Percentiles rank a stretch among this genome's conserved stretches.
Evolutionary conservation across 2,113 vertebrate genomes (phyloP).

Genomic region (Podarcis raffonei): DNA sequence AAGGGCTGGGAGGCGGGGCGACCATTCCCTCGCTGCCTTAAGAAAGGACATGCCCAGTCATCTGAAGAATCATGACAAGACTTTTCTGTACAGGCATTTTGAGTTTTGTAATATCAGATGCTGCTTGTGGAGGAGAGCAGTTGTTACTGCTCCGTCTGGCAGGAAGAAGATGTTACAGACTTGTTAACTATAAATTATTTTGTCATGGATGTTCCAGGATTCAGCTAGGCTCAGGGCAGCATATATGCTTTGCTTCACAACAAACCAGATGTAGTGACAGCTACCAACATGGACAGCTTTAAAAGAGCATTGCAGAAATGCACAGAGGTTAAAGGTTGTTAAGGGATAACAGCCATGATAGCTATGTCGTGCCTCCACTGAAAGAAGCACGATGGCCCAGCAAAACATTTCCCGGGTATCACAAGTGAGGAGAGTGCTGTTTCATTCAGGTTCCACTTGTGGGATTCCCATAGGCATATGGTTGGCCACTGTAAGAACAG

Average conservation of each 20-base stretch:
- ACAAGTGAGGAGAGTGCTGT: no score
- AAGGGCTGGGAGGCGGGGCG: not conserved
- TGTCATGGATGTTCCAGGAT: conserved; percentile 41
- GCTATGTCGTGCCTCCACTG: no score
- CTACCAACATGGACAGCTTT: no score
- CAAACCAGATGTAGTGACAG: conserved; percentile 7
- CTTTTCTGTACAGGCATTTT: not conserved
- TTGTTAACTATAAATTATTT: conserved; percentile 50
- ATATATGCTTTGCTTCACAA: conserved; percentile 5
- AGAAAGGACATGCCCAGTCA: not conserved
- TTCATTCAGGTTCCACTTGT: no score
- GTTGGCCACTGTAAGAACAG: no score
- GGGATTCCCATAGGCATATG: no score
- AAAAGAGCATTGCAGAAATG: no score
- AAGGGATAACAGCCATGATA: no score
- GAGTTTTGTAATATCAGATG: not conserved
- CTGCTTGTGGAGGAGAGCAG: conserved; percentile 19
- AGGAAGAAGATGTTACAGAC: conserved; percentile 37
- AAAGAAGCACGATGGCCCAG: no score
- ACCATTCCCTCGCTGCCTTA: not conserved
- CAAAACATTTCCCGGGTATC: no score
- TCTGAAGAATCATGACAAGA: conserved; percentile 6
- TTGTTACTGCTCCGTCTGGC: conserved; percentile 17
- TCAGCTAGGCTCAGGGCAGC: not conserved
- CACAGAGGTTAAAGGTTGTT: no score